phyloP scores from a whole-genome alignment of 2,113 vertebrate species.

The Fregata magnificens region DNA sequence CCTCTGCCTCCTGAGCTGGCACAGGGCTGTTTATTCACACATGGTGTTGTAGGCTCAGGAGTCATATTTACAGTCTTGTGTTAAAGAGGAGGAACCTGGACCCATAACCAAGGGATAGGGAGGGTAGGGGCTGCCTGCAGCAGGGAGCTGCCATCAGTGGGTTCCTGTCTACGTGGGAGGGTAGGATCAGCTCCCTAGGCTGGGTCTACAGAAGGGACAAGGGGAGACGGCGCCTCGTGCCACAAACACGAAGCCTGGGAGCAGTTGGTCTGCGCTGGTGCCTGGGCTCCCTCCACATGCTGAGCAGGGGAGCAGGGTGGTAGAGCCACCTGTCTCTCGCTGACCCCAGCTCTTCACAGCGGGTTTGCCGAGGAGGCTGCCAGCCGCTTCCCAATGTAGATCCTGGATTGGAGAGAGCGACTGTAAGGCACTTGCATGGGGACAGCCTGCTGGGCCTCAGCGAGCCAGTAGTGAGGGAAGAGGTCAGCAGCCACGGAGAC shows the following conservation, averaged over 20 bases:
- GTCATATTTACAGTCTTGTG: neutral
- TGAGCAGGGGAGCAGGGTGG: fast-evolving
- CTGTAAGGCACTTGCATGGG: fast-evolving
- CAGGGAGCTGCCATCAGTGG: neutral
- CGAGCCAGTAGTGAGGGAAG: neutral
- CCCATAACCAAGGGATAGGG: neutral
- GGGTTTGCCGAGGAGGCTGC: constrained; percentile 38
- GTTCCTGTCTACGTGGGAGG: neutral
- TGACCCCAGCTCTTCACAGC: neutral
- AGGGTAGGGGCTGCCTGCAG: neutral
- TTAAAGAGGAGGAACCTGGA: neutral
- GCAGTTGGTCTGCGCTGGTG: fast-evolving
- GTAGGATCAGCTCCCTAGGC: neutral
- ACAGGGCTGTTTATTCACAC: neutral
- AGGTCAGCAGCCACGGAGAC: neutral
- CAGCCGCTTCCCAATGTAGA: constrained; percentile 65
- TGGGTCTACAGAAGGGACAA: neutral
- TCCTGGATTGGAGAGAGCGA: neutral
- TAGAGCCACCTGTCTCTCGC: neutral
- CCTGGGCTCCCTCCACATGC: fast-evolving
- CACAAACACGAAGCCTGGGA: neutral
- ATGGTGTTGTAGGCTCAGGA: neutral
- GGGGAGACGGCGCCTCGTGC: fast-evolving
- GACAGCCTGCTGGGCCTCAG: neutral
- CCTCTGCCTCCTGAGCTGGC: neutral